phyloP scores from a whole-genome alignment of 1,140 invertebrate genomes.

The Polypedilum pembai region DNA sequence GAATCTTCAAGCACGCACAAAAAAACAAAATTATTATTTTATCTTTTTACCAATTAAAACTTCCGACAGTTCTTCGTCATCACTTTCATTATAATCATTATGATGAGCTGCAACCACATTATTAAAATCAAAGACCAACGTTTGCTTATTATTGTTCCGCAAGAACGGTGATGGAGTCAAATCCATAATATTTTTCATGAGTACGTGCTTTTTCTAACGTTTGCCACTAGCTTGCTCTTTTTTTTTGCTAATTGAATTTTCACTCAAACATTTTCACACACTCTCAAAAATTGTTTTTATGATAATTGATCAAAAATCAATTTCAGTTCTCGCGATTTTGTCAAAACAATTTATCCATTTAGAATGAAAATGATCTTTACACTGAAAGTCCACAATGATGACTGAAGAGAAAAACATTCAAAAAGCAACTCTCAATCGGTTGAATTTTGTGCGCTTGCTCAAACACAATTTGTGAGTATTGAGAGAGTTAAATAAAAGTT shows the following conservation, averaged over 20 bases:
- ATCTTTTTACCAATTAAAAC: background rate
- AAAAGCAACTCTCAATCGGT: background rate
- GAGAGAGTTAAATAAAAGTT: background rate
- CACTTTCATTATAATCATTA: background rate
- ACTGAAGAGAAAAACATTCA: background rate
- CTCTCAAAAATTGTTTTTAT: background rate
- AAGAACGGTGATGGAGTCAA: background rate
- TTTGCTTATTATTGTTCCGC: constrained; percentile 29
- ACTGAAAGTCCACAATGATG: background rate
- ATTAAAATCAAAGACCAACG: constrained; percentile 34
- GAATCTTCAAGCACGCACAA: too few relatives aligned
- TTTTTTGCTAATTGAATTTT: background rate
- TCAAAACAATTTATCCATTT: background rate
- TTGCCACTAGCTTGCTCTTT: background rate
- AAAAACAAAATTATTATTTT: too few relatives aligned
- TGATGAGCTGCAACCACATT: constrained; percentile 37
- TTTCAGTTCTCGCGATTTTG: background rate
- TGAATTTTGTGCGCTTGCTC: background rate
- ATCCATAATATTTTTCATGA: background rate
- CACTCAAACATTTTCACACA: background rate
- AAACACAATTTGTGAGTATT: background rate
- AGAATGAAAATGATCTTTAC: background rate
- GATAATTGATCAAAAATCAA: background rate
- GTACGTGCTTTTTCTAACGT: background rate
- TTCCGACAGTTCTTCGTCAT: background rate